Evolutionary conservation across 1,140 invertebrate genomes (phyloP).

Genomic region (Drosophila erecta): DNA sequence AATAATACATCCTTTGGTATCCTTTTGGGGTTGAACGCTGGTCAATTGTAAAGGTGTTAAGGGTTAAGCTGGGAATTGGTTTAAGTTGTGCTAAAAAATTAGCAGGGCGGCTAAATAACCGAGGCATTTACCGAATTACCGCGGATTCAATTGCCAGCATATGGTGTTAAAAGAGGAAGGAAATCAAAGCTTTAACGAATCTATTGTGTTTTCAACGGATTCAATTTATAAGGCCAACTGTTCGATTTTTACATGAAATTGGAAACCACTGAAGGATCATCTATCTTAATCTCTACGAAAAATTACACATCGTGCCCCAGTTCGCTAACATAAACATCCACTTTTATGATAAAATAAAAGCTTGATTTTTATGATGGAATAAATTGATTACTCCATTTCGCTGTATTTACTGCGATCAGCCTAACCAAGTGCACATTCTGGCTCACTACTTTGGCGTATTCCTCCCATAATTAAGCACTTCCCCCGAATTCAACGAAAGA

Average conservation of each 20-base stretch:
- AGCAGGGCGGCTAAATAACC: constrained; percentile 27
- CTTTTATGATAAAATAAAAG: background rate
- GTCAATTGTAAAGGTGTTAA: constrained; percentile 21
- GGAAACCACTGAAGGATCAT: background rate
- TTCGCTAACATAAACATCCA: background rate
- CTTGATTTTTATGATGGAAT: background rate
- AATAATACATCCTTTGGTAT: constrained; percentile 7
- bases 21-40: constrained; percentile 32
- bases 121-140: constrained; percentile 58
- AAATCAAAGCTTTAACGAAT: constrained; percentile 30
- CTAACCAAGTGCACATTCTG: constrained; percentile 18
- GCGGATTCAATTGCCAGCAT: constrained; percentile 61
- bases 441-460: constrained; percentile 1
- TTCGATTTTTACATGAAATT: background rate
- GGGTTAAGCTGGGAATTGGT: constrained; percentile 48
- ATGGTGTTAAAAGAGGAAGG: constrained; percentile 33
- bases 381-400: background rate
- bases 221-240: constrained; percentile 5
- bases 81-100: background rate
- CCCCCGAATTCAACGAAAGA: constrained; percentile 16
- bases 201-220: constrained; percentile 26
- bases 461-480: constrained; percentile 44
- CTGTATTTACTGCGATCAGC: constrained; percentile 3
- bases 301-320: background rate
- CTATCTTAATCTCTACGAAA: too few species aligned